Evolutionary conservation across 2,888 invertebrate genomes (phyloP), one percentile per base, ranked within the genome.

Genomic region (Eristalis tenax): DNA sequence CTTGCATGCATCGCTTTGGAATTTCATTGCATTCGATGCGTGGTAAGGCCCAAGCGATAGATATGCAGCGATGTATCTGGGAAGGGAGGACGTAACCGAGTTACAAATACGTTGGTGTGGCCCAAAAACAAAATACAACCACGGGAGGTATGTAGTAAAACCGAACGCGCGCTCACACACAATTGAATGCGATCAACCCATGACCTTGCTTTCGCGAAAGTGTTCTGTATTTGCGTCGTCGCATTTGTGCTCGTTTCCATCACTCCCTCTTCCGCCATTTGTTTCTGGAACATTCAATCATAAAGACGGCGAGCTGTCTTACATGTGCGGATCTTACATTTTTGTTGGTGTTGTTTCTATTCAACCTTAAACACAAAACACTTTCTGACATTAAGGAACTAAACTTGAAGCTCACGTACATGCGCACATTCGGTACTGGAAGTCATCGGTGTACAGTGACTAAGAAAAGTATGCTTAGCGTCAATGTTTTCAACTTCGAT

Each of bases 201-300:
- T 86, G 86, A 86, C 86, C 86, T 86, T 86, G 86, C 86, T 83
- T 86, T 86, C 83, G 83, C 74, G 75, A 32, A 38, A 68, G 11
- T 13, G 28, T 56, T 73, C 63, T 83, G 40, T 70, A 43, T 50
- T 74, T 65, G 35, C 59, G 57, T 10, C 66, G 59, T 68, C 68
- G 43, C 23, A 56, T 56, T 64, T 38, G 40, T 40, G 38, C 26
- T 38, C 32, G 50, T 15, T 63, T 28, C 32, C 63, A 63, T 63
- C 63, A 10, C 23, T 63, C 63, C 38, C 35, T 38, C 22, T 65
- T n/a, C 22, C 26, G 32, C 28, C 43, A 57, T 71, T 59, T 59
- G 59, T 15, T 59, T 26, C 59, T 28, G 26, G 26, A 59, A 26
- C 59, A 59, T 23, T 28, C 59, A 50, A 50, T 50, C 50, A 50